These are phyloP conservation scores for Nerophis ophidion DNA, from an alignment of 2,113 vertebrate species.

Conservation along the genomic window DNA sequence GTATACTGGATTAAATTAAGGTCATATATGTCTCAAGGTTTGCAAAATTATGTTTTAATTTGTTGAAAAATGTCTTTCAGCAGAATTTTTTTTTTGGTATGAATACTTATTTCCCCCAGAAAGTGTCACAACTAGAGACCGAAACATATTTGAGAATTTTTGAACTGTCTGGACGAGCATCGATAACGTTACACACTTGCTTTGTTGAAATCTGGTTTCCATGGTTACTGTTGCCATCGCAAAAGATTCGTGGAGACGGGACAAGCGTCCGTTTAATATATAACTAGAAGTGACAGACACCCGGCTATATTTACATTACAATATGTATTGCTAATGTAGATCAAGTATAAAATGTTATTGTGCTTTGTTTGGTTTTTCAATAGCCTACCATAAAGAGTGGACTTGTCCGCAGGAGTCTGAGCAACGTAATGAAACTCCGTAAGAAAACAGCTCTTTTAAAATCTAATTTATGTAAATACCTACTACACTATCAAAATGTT, in stretches of 20 bases:
- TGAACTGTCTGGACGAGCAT: background rate
- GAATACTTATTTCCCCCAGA: too few relatives aligned
- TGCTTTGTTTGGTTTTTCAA: background rate
- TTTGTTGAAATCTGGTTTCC: background rate
- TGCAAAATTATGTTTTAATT: too few relatives aligned
- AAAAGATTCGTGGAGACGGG: background rate
- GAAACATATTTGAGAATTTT: background rate
- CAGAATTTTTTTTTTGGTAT: too few relatives aligned
- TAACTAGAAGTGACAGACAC: background rate
- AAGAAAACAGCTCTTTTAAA: conserved; percentile 24
- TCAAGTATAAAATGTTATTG: background rate
- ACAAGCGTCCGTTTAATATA: background rate
- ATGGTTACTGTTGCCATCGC: background rate
- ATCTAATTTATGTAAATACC: background rate
- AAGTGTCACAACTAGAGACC: too few relatives aligned
- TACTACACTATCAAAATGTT: too few relatives aligned
- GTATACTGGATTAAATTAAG: too few relatives aligned
- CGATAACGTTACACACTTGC: background rate
- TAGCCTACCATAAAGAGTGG: conserved; percentile 7
- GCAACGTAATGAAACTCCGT: conserved; percentile 58
- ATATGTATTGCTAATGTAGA: background rate
- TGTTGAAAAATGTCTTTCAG: too few relatives aligned
- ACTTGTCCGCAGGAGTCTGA: conserved; percentile 1
- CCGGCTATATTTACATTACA: background rate
- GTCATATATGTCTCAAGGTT: too few relatives aligned